These are phyloP conservation scores for Drosophila cognata DNA, from an alignment of 2,888 invertebrate genomes.

Conservation along the genomic window DNA sequence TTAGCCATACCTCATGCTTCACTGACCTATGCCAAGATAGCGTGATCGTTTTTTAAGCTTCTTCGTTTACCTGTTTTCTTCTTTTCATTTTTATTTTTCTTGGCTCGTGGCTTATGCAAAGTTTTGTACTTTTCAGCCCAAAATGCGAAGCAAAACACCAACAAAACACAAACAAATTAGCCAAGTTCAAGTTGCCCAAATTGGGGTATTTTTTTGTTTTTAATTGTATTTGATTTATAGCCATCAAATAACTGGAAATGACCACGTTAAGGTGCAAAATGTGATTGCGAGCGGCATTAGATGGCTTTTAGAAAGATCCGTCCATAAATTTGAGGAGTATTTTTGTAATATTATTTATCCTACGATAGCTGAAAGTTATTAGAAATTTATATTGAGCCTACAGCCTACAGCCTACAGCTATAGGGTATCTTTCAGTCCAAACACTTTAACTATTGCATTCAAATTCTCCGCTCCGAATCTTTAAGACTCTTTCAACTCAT, in stretches of 20 bases:
- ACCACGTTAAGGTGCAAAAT: not conserved
- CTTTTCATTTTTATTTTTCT: constrained; percentile 10
- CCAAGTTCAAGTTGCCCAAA: constrained; percentile 68
- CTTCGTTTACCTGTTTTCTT: constrained; percentile 11
- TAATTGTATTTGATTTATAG: not conserved
- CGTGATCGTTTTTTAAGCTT: constrained; percentile 7
- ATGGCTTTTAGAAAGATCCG: not conserved
- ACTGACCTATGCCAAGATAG: constrained; percentile 71
- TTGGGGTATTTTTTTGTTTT: constrained; percentile 41
- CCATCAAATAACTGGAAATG: not conserved
- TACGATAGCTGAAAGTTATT: not conserved
- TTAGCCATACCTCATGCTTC: constrained; percentile 52
- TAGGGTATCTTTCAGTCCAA: not conserved
- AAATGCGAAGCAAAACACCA: constrained; percentile 4
- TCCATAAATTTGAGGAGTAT: not conserved
- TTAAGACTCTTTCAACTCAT: not conserved
- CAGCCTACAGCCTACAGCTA: not conserved
- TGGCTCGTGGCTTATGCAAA: constrained; percentile 34
- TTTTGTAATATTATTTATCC: not conserved
- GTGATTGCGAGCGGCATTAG: not conserved
- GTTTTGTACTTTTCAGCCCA: constrained; percentile 62
- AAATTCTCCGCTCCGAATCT: not conserved
- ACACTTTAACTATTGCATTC: not conserved
- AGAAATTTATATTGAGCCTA: not conserved
- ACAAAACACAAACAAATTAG: not conserved